Conservation (phyloP, 2,888 invertebrate species). For the Cheilosia vulpina region DNA sequence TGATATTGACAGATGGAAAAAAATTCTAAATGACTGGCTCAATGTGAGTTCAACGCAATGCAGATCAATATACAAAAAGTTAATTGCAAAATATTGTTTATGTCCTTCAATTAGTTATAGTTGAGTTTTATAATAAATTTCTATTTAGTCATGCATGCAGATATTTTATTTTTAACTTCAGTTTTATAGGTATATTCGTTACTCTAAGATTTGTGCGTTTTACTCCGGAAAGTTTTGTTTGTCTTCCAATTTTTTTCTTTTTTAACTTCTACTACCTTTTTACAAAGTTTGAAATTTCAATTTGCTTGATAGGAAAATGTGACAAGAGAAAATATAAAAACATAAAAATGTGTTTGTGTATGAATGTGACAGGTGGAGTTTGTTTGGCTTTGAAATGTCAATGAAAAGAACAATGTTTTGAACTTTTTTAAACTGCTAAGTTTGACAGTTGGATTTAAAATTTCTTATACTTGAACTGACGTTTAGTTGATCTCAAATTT, state of each 20-base stretch:
- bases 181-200: conserved; percentile 30
- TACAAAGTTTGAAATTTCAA: conserved; percentile 15
- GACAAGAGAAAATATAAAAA: not conserved
- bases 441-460: too few species aligned
- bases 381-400: too few species aligned
- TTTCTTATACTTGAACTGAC: too few species aligned
- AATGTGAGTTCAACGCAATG: conserved; percentile 19
- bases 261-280: conserved; percentile 1
- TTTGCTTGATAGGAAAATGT: not conserved
- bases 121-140: conserved; percentile 15
- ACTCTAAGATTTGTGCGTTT: conserved; percentile 62
- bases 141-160: not conserved
- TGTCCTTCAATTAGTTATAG: conserved; percentile 13
- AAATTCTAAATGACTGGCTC: not conserved
- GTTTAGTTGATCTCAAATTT: too few species aligned
- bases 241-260: conserved; percentile 5
- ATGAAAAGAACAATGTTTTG: too few species aligned
- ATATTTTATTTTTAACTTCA: conserved; percentile 1
- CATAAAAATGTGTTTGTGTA: not conserved
- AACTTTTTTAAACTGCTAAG: too few species aligned
- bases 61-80: not conserved
- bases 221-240: conserved; percentile 25
- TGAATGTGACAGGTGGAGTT: not conserved
- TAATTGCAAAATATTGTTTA: not conserved
- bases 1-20: too few species aligned